Base-by-base conservation (phyloP, 2,113 vertebrate species). In the Brachionichthys hirsutus region DNA sequence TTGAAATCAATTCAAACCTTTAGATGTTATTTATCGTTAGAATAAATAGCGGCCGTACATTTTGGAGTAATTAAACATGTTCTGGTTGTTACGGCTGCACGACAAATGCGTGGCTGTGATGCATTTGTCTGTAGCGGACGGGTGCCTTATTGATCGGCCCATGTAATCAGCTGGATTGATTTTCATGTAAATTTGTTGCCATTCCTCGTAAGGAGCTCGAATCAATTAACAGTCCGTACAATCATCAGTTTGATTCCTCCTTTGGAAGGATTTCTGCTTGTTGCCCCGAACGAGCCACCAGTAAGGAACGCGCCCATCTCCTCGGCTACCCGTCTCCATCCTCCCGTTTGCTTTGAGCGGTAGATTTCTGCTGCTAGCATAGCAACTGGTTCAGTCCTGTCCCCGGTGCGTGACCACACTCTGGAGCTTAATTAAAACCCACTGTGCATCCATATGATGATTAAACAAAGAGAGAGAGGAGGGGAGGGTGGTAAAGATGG, bases 371-470 rank as follows among this genome's bases (percentile, higher is more conserved):
- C 68, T 67, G 35, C 55, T 57, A 53, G 63, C 71, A 76, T 73
- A 81, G 62, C 70, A 76, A 80, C 79, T 66, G 68, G 56, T 67
- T 66, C 66, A 19, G 62, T 76, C 44, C 12, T 20, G 75, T 77
- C 67, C 64, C 66, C 18, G 1, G 57, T 71, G 68, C 73, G 72
- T 70, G 53, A 53, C 75, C 62, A 72, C 63, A 54, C 84, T 75
- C 75, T 75, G 76, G 83, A 82, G 83, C 83, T 62, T 89, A 85
- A 89, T 89, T 88, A 88, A 85, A 82, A 85, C 84, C 79, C 77
- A 79, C 77, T 83, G 84, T 77, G 86, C 69, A 68, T 81, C 83
- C 80, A 83, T 88, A 90, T 90, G 87, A 78, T 84, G 78, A 89
- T 81, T 80, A 69, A 69, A 76, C 70, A 64, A 63, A 74, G 38